Conservation (phyloP, 2,888 invertebrate genomes). For the Punctoribates punctum region DNA sequence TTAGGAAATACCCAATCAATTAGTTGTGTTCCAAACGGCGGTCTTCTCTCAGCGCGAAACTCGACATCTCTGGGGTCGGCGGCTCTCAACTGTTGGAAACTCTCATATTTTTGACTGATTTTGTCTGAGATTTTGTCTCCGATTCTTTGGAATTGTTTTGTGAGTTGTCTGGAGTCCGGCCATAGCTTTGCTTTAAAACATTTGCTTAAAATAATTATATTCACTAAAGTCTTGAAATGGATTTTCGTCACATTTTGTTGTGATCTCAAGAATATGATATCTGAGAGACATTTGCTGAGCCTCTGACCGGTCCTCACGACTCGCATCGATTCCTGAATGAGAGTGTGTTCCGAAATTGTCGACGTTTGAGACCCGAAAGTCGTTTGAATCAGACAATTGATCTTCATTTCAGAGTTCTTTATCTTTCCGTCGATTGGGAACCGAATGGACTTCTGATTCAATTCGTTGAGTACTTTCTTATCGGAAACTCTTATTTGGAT, state of each 20-base stretch:
- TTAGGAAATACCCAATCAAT: slow-evolving; percentile 35
- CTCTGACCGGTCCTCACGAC: slow-evolving; percentile 66
- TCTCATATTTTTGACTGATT: too few species aligned
- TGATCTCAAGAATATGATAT: slow-evolving; percentile 11
- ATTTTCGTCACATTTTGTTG: neutral
- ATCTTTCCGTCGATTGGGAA: slow-evolving; percentile 69
- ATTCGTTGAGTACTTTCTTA: slow-evolving; percentile 64
- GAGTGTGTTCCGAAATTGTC: slow-evolving; percentile 59
- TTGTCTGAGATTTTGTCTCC: slow-evolving; percentile 60
- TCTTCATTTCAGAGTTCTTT: slow-evolving; percentile 67
- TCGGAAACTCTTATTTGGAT: slow-evolving; percentile 62
- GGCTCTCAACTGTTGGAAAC: slow-evolving; percentile 56
- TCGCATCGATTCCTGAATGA: slow-evolving; percentile 66
- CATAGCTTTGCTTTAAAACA: slow-evolving; percentile 66
- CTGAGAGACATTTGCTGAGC: slow-evolving; percentile 63
- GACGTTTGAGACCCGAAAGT: slow-evolving; percentile 66
- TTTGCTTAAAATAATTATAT: slow-evolving; percentile 64
- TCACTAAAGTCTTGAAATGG: slow-evolving; percentile 57
- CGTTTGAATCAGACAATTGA: slow-evolving; percentile 68
- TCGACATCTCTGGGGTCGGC: slow-evolving; percentile 71
- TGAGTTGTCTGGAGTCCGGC: slow-evolving; percentile 68
- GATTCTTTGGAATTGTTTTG: slow-evolving; percentile 68
- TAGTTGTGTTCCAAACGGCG: slow-evolving; percentile 40
- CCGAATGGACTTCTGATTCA: slow-evolving; percentile 67
- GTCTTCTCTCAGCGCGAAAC: slow-evolving; percentile 52